A percentile compares a stretch with the other conserved stretches of the same genome.
Conservation (phyloP, 2,888 invertebrate genomes). For the Desoria tigrina region DNA sequence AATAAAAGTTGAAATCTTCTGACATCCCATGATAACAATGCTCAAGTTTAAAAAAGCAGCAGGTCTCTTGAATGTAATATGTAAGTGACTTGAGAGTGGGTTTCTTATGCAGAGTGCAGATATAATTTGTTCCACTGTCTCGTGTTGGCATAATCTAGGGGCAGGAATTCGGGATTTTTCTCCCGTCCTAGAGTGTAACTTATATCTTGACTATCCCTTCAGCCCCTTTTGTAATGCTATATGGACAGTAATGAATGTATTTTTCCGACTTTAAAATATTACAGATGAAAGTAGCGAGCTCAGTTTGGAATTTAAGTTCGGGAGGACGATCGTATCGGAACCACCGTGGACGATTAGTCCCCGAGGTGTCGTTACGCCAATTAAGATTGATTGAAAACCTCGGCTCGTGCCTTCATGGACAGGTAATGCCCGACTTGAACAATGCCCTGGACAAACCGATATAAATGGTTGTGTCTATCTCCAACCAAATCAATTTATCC, state of each 20-base stretch:
- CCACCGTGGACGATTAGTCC: slow-evolving; percentile 49
- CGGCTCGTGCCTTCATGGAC: slow-evolving; percentile 50
- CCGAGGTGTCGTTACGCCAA: slow-evolving; percentile 53
- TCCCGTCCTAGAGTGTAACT: no score
- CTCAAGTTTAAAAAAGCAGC: no score
- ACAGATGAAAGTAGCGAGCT: slow-evolving; percentile 44
- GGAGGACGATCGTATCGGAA: slow-evolving; percentile 49
- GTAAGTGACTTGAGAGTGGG: no score
- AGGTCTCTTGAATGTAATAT: no score
- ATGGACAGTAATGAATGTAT: no score
- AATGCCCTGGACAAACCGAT: slow-evolving; percentile 33
- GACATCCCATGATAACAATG: slow-evolving; percentile 11
- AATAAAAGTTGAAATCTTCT: slow-evolving; percentile 18
- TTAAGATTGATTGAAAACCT: slow-evolving; percentile 54
- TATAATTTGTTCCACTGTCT: no score
- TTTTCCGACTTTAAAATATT: no score
- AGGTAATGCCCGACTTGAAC: slow-evolving; percentile 41
- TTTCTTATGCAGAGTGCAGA: no score
- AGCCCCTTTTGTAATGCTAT: no score
- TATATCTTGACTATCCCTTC: no score
- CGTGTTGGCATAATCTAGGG: no score
- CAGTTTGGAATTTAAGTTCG: slow-evolving; percentile 48
- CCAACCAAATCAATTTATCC: slow-evolving; percentile 40
- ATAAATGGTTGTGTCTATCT: slow-evolving; percentile 40
- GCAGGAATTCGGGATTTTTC: no score